A percentile compares a stretch with the other conserved stretches of the same genome.
Evolutionary conservation across 2,113 vertebrate genomes (phyloP).

Genomic region (Cinclus mexicanus): DNA sequence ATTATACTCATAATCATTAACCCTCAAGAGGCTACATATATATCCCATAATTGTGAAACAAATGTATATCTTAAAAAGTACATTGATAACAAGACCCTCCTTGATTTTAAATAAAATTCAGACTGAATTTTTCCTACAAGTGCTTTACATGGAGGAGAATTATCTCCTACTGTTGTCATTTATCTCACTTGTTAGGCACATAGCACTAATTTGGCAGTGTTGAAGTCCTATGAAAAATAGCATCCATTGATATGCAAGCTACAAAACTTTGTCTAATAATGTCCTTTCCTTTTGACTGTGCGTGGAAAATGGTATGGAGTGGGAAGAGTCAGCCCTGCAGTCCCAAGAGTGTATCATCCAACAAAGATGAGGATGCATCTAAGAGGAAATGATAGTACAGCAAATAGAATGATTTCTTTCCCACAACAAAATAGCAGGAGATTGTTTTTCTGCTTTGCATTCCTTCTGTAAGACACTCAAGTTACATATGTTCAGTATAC

Average conservation of each 20-base stretch:
- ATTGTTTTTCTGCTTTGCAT: background rate
- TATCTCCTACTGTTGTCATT: background rate
- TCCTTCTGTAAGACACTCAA: background rate
- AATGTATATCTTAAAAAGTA: background rate
- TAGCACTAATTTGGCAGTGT: background rate
- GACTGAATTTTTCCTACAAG: background rate
- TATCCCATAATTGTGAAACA: background rate
- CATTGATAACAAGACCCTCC: background rate
- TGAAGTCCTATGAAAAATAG: background rate
- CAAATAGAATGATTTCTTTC: background rate
- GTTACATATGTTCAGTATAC: background rate
- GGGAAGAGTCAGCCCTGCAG: background rate
- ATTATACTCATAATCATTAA: background rate
- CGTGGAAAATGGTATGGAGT: background rate
- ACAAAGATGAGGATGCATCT: background rate
- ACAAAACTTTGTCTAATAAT: background rate
- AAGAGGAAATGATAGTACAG: background rate
- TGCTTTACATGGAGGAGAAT: background rate
- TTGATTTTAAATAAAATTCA: background rate
- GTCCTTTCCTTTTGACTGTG: background rate
- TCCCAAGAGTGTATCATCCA: background rate
- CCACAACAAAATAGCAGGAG: fast-evolving
- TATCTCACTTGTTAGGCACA: background rate
- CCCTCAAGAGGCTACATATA: background rate
- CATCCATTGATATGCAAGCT: background rate